Evolutionary conservation across 2,888 invertebrate genomes (phyloP).

Genomic region (Ypsolopha sequella): DNA sequence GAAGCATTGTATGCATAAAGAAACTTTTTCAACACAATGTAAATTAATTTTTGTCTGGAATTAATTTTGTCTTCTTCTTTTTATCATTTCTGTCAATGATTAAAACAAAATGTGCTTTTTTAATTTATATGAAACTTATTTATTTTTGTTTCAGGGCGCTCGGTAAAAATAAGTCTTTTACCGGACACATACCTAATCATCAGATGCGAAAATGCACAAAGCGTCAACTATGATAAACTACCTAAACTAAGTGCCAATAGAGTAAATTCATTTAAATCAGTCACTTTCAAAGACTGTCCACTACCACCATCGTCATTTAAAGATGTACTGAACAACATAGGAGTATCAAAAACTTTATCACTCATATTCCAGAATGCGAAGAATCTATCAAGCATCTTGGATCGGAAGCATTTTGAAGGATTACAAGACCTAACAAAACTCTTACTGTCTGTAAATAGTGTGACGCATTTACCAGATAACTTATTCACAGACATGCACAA

Average conservation of each 20-base stretch:
- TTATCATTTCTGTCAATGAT: too few relatives aligned
- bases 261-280: conserved; percentile 47
- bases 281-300: conserved; percentile 67
- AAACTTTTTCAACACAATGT: too few relatives aligned
- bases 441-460: conserved; percentile 71
- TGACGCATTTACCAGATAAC: conserved; percentile 72
- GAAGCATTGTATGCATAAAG: too few relatives aligned
- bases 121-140: background rate
- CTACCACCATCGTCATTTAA: conserved; percentile 61
- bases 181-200: conserved; percentile 55
- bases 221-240: conserved; percentile 51
- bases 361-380: conserved; percentile 66
- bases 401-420: conserved; percentile 69
- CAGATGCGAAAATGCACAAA: conserved; percentile 50
- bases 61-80: too few relatives aligned
- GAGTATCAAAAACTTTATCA: conserved; percentile 60
- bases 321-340: conserved; percentile 54
- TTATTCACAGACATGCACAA: conserved; percentile 72
- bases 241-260: conserved; percentile 54
- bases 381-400: conserved; percentile 67
- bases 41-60: too few relatives aligned
- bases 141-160: conserved; percentile 43
- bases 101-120: too few relatives aligned
- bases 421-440: conserved; percentile 67
- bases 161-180: conserved; percentile 50